Evolutionary conservation across 2,888 invertebrate genomes (phyloP).

Genomic region (Ferdinandea cuprea): DNA sequence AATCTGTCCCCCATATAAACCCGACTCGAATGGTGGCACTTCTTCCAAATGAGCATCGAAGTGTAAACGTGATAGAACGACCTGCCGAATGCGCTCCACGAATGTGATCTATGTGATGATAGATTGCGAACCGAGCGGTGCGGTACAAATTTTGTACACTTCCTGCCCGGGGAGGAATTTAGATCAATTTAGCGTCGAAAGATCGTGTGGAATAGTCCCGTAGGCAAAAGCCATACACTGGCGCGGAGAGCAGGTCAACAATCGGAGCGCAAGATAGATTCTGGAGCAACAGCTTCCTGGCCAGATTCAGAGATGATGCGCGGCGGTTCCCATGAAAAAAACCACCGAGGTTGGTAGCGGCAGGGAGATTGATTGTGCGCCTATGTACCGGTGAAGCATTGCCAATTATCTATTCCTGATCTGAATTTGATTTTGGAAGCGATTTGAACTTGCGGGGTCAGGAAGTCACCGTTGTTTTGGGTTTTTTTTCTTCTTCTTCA

Average conservation of each 20-base stretch:
- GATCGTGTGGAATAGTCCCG: constrained; percentile 64
- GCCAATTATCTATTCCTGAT: constrained; percentile 68
- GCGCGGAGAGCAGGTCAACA: constrained; percentile 62
- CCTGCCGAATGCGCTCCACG: constrained; percentile 62
- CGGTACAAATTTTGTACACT: constrained; percentile 14
- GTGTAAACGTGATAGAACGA: constrained; percentile 73
- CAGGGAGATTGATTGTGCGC: constrained; percentile 57
- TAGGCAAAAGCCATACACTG: neutral
- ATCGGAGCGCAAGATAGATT: constrained; percentile 49
- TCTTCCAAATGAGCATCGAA: constrained; percentile 60
- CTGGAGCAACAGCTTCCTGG: constrained; percentile 60
- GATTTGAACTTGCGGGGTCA: constrained; percentile 72
- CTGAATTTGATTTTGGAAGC: constrained; percentile 74
- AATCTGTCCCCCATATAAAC: constrained; percentile 61
- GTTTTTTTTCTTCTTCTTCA: constrained; percentile 31
- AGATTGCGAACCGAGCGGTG: constrained; percentile 40
- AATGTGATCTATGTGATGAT: constrained; percentile 69
- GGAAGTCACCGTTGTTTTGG: constrained; percentile 22
- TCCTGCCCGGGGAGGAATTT: constrained; percentile 41
- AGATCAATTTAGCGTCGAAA: constrained; percentile 57
- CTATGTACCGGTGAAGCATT: constrained; percentile 22
- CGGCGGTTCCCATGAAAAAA: constrained; percentile 69
- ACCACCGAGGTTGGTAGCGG: constrained; percentile 58
- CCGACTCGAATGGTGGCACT: constrained; percentile 41
- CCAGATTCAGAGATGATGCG: constrained; percentile 56